A percentile compares a stretch with the other conserved stretches of the same genome.
These are phyloP conservation scores for Caenorhabditis sulstoni DNA, from an alignment of 2,888 invertebrate species.

Conservation along the genomic window DNA sequence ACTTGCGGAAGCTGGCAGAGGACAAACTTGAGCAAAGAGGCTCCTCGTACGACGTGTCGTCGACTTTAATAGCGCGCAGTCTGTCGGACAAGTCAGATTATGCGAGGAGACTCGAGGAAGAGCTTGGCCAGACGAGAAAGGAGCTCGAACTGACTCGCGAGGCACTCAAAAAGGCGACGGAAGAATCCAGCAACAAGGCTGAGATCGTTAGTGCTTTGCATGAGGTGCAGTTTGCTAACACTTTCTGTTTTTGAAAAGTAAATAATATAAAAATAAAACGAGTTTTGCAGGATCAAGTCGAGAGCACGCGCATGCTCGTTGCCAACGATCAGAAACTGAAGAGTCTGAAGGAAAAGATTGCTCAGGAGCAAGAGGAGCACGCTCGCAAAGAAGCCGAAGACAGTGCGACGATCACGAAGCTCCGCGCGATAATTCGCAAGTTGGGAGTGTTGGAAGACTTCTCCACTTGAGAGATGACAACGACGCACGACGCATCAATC, in stretches of 20 bases:
- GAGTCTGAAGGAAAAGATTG: conserved; percentile 48
- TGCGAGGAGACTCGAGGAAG: conserved; percentile 37
- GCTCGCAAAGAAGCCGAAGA: too few relatives aligned
- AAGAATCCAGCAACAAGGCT: conserved; percentile 52
- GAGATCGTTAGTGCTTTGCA: conserved; percentile 58
- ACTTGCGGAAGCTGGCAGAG: conserved; percentile 46
- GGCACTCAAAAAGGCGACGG: conserved; percentile 23
- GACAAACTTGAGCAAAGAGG: conserved; percentile 33
- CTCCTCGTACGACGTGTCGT: conserved; percentile 18
- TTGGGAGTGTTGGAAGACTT: conserved; percentile 25
- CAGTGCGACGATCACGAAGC: too few relatives aligned
- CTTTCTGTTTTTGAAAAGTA: background rate
- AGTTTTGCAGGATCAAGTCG: conserved; percentile 58
- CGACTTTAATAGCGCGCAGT: conserved; percentile 33
- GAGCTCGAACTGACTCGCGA: conserved; percentile 27
- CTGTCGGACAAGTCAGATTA: conserved; percentile 46
- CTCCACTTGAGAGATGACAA: conserved; percentile 10
- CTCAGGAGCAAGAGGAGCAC: background rate
- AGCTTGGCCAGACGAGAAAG: conserved; percentile 22
- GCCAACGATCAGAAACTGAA: conserved; percentile 47
- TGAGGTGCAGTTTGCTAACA: conserved; percentile 52
- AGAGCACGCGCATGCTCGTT: conserved; percentile 60
- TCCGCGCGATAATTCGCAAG: background rate
- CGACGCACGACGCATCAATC: too few relatives aligned
- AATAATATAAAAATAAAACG: background rate